These are phyloP conservation scores for Cloeon dipterum DNA, from an alignment of 2,888 invertebrate species.

Conservation along the genomic window DNA sequence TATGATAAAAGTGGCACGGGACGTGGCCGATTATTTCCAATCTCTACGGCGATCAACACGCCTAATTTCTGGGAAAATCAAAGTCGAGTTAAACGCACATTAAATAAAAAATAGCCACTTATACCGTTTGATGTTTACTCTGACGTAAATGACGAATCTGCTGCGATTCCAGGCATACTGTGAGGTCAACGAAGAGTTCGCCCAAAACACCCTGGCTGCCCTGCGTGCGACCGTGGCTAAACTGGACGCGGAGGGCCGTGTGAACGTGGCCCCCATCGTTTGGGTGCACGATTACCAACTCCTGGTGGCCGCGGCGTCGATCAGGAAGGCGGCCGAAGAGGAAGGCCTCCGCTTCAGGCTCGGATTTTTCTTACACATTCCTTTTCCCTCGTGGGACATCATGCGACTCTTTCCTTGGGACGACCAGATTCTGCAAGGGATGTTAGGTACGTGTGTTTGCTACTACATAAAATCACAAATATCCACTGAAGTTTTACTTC, in stretches of 20 bases:
- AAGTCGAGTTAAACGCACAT: too few relatives aligned
- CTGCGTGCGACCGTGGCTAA: conserved; percentile 26
- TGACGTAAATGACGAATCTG: too few relatives aligned
- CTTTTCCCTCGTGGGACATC: conserved; percentile 87
- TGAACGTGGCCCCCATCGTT: conserved; percentile 40
- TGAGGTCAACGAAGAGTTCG: conserved; percentile 60
- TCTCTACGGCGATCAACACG: too few relatives aligned
- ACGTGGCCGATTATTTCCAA: too few relatives aligned
- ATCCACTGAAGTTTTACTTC: too few relatives aligned
- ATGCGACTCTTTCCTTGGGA: conserved; percentile 78
- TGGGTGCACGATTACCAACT: conserved; percentile 93
- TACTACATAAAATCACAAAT: too few relatives aligned
- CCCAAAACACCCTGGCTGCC: conserved; percentile 51
- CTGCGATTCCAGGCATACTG: conserved; percentile 54
- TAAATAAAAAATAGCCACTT: too few relatives aligned
- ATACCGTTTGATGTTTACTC: too few relatives aligned
- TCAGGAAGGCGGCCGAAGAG: conserved; percentile 57
- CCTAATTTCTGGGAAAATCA: too few relatives aligned
- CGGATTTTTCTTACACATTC: conserved; percentile 86
- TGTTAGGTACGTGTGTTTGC: conserved; percentile 34
- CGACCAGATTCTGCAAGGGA: conserved; percentile 81
- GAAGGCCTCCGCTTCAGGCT: conserved; percentile 52
- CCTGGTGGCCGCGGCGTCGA: conserved; percentile 79
- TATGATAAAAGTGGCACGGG: too few relatives aligned
- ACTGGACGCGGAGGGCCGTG: conserved; percentile 23